These are phyloP conservation scores for Aplocera efformata DNA, from an alignment of 2,888 invertebrate genomes.

Conservation along the genomic window DNA sequence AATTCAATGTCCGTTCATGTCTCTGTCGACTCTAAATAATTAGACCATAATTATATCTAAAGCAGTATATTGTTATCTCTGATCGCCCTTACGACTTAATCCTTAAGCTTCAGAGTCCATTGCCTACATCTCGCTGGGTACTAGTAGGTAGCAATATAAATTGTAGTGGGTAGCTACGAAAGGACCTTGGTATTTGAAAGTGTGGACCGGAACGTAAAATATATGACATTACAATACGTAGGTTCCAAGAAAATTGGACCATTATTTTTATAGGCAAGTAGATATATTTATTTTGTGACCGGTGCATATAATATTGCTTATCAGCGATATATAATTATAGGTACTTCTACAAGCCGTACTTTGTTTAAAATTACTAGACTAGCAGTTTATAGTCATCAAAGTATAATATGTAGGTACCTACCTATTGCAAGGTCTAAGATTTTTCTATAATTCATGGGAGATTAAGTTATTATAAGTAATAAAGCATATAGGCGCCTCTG, in stretches of 20 bases:
- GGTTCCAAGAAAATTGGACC: constrained; percentile 44
- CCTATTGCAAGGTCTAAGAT: no score
- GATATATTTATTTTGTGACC: constrained; percentile 15
- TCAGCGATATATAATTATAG: no score
- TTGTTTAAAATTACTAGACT: no score
- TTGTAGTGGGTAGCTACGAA: constrained; percentile 35
- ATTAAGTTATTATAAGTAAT: no score
- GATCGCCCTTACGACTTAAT: constrained; percentile 12
- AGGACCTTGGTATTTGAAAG: constrained; percentile 69
- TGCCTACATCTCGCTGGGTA: constrained; percentile 1
- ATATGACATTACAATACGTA: constrained; percentile 26
- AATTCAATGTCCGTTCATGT: constrained; percentile 39
- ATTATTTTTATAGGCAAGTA: constrained; percentile 22
- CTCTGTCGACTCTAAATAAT: constrained; percentile 38
- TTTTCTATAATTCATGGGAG: no score
- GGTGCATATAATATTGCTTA: constrained; percentile 9
- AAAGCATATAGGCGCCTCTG: no score
- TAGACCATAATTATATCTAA: constrained; percentile 41
- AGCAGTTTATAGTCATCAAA: no score
- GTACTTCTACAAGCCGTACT: no score
- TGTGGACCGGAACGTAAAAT: constrained; percentile 57
- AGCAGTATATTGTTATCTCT: constrained; percentile 22
- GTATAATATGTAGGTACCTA: no score
- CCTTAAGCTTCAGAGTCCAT: constrained; percentile 31
- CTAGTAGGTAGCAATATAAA: constrained; percentile 32